Evolutionary conservation across 30 jellyfish, hydroid and myxozoan genomes (phyloP).

Genomic region (Hydra vulgaris): DNA sequence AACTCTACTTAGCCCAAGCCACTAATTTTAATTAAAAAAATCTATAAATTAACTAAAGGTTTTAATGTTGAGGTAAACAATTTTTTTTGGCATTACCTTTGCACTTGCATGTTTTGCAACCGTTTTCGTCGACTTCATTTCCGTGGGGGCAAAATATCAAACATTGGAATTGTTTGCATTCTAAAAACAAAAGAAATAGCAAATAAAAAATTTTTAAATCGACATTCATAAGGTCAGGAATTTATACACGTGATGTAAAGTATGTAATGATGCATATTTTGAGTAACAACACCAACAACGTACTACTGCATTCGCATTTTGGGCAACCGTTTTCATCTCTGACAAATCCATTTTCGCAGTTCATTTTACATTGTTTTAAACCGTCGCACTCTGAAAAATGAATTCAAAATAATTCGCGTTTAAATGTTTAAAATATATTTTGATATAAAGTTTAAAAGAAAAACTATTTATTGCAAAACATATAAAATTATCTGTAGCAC

Average conservation of each 20-base stretch:
- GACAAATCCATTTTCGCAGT: neutral
- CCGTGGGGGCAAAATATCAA: neutral
- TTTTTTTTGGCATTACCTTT: no score
- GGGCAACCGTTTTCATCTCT: neutral
- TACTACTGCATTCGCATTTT: neutral
- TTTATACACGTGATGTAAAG: neutral
- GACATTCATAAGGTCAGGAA: neutral
- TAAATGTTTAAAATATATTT: no score
- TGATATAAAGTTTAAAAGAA: no score
- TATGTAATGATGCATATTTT: neutral
- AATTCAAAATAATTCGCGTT: no score
- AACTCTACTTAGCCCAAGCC: no score
- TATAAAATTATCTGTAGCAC: no score
- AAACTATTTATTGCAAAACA: no score
- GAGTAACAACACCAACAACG: neutral
- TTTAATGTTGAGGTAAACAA: no score
- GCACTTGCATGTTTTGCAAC: conserved; percentile 12
- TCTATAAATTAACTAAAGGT: no score
- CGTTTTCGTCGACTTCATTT: neutral
- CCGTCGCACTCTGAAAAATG: neutral
- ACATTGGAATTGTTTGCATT: neutral
- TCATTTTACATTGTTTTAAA: neutral
- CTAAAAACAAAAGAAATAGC: neutral
- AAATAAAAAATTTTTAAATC: no score
- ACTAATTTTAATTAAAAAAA: no score